Conservation (phyloP, 2,797 vertebrate species). For the Xerus rutilus region DNA sequence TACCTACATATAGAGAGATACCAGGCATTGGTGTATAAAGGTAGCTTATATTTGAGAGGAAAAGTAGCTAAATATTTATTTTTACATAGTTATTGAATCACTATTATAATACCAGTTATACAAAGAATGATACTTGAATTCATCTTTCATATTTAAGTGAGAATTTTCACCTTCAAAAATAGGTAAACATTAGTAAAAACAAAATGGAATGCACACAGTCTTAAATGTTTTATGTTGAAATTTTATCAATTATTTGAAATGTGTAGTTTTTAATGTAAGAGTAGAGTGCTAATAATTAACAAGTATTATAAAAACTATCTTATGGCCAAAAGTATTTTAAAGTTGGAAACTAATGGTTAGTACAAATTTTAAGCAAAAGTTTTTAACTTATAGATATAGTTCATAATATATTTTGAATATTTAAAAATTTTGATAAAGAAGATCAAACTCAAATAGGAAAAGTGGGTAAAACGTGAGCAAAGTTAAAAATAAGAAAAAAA, state of each 20-base stretch:
- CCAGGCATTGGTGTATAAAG: no score
- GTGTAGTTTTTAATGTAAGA: no score
- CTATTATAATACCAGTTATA: not conserved
- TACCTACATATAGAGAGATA: not conserved
- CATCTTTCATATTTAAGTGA: not conserved
- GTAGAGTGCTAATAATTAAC: not conserved
- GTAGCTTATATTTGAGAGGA: not conserved
- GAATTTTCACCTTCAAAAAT: not conserved
- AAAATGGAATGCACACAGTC: not conserved
- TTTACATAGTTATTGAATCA: not conserved
- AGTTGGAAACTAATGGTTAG: not conserved
- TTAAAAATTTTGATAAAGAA: not conserved
- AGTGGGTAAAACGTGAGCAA: not conserved
- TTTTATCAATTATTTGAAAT: not conserved
- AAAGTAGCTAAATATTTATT: not conserved
- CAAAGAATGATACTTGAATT: not conserved
- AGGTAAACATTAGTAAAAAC: not conserved
- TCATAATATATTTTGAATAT: not conserved
- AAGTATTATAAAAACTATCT: not conserved
- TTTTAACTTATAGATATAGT: not conserved
- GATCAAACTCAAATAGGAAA: not conserved
- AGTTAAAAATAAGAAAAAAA: no score
- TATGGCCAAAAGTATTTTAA: not conserved
- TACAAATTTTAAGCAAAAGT: not conserved
- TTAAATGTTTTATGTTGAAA: not conserved